phyloP scores from a whole-genome alignment of 2,888 invertebrate species.

The Stegophylla sp. region DNA sequence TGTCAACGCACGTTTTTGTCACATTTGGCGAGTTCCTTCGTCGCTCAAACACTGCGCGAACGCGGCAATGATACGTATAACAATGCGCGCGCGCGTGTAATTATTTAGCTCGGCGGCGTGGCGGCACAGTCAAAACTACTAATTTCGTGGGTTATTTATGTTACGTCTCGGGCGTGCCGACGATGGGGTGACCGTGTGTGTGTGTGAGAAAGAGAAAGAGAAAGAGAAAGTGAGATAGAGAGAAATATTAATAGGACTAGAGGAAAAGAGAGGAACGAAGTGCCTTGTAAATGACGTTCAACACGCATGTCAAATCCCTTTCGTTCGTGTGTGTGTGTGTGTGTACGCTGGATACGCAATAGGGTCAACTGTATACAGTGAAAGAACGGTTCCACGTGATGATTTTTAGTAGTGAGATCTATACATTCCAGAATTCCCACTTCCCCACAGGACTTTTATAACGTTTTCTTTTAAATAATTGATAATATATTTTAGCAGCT shows the following conservation, averaged over 20 bases:
- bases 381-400: too few species aligned
- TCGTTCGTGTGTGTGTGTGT: not conserved
- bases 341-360: too few species aligned
- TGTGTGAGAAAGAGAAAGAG: not conserved
- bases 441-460: too few species aligned
- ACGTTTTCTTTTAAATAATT: too few species aligned
- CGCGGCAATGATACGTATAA: too few species aligned
- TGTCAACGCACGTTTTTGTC: too few species aligned
- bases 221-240: not conserved
- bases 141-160: conserved; percentile 56
- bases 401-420: too few species aligned
- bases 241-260: not conserved
- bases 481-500: too few species aligned
- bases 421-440: too few species aligned
- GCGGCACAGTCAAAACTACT: conserved; percentile 41
- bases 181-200: conserved; percentile 1
- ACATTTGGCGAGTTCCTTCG: too few species aligned
- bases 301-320: conserved; percentile 40
- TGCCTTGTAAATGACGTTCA: conserved; percentile 43
- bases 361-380: too few species aligned
- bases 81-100: not conserved
- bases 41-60: too few species aligned
- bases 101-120: conserved; percentile 3
- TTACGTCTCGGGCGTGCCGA: conserved; percentile 32
- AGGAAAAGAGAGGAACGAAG: not conserved